Conservation (phyloP, 2,888 invertebrate genomes). For the Chelonus formosanus region DNA sequence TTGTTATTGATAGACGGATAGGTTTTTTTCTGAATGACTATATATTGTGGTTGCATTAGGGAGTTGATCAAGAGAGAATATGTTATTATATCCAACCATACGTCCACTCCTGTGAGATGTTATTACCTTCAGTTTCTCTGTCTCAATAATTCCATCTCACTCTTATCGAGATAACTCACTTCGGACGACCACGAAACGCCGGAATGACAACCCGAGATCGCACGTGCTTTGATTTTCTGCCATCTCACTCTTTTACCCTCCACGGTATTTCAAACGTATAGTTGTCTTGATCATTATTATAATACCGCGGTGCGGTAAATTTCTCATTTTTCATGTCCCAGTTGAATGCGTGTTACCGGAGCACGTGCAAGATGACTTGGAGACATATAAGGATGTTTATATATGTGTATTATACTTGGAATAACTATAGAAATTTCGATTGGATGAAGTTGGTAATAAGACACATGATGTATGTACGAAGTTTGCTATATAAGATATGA, state of each 20-base stretch:
- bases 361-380: conserved; percentile 21
- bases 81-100: conserved; percentile 34
- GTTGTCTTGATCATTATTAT: conserved; percentile 11
- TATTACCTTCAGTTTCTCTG: conserved; percentile 27
- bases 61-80: conserved; percentile 32
- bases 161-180: conserved; percentile 23
- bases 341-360: conserved; percentile 18
- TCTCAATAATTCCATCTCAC: conserved; percentile 15
- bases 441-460: no score
- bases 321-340: conserved; percentile 27
- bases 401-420: not conserved
- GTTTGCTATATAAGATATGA: conserved; percentile 12
- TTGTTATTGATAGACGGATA: conserved; percentile 17
- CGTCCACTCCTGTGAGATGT: conserved; percentile 29
- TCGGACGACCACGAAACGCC: conserved; percentile 18
- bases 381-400: conserved; percentile 9
- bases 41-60: conserved; percentile 11
- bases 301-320: conserved; percentile 31
- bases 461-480: not conserved
- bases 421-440: conserved; percentile 27
- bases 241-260: conserved; percentile 10
- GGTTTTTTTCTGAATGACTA: conserved; percentile 20
- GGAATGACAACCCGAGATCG: conserved; percentile 8
- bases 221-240: conserved; percentile 32
- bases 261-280: conserved; percentile 4